Percentiles rank a stretch among this genome's conserved stretches.
Evolutionary conservation across 2,797 vertebrate species (phyloP).

Genomic region (Myotis planiceps): DNA sequence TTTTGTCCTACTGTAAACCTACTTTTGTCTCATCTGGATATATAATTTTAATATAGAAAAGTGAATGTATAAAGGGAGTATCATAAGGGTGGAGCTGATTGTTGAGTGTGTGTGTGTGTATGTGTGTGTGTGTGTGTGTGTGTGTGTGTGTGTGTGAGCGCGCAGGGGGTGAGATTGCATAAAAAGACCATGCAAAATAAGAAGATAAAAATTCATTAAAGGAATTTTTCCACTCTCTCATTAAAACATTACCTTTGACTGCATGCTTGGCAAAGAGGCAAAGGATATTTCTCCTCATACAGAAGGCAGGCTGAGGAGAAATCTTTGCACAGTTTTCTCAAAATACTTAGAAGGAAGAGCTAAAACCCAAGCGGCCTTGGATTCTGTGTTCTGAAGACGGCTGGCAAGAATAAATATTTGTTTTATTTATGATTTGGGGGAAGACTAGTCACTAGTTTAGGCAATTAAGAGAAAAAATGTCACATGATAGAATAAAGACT

Average conservation of each 20-base stretch:
- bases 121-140: not conserved
- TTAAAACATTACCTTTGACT: slow-evolving; percentile 10
- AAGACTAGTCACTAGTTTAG: not conserved
- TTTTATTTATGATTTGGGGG: not conserved
- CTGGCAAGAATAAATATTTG: not conserved
- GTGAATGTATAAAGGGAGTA: not conserved
- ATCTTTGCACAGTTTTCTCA: slow-evolving; percentile 6
- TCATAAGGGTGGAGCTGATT: not conserved
- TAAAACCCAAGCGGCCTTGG: not conserved
- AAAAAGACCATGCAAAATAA: not conserved
- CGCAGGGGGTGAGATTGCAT: not conserved
- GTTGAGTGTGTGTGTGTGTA: not conserved
- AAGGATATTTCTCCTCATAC: not conserved
- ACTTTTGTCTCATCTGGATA: too few species aligned
- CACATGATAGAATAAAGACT: not conserved
- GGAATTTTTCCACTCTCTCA: not conserved
- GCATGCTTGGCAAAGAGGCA: slow-evolving; percentile 20
- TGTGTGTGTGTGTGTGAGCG: too few species aligned
- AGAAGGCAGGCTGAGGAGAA: not conserved
- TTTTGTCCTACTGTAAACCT: too few species aligned
- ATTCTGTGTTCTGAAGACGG: not conserved
- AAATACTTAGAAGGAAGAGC: not conserved
- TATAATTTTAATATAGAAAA: too few species aligned
- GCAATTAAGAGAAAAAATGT: slow-evolving; percentile 17
- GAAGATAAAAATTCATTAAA: slow-evolving; percentile 8